Evolutionary conservation across 2,113 vertebrate genomes (phyloP), one percentile per base, ranked within the genome.

Genomic region (Chrysochloris asiatica): DNA sequence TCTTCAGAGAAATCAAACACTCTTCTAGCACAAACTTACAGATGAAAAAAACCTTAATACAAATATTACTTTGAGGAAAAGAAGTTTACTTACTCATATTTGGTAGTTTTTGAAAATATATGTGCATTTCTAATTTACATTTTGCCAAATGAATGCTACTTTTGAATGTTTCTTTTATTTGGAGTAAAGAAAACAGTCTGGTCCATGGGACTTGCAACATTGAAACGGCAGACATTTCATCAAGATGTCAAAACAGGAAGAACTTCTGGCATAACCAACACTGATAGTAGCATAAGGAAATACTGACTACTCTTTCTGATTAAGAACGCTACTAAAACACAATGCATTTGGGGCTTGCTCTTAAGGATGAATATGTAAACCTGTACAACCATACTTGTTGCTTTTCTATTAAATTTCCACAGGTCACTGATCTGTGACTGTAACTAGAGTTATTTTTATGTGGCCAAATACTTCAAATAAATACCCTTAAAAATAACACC

Each of bases 1-100:
- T 96, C 94, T 94, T 94, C 90, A 96, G 92, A 96, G 93, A 90
- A 96, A 61, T 95, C 95, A 94, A 96, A 91, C 38, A 92, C 96
- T 95, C 92, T 97, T 97, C 92, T 80, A 96, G 90, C 83, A 95
- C 86, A 96, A 96, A 88, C 82, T 94, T 92, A 93, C 83, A 96
- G 88, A 93, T 94, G n/a, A 63, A 94, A 97, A 96, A 93, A 78
- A 38, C 36, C 28, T 0, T 52, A 95, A 80, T 52, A 95, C 65
- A 96, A 85, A 80, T 90, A 79, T 92, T 95, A 83, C 82, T 90
- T 92, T 95, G 89, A 92, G 81, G 94, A 91, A 96, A 93, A 95
- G 86, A 3, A 84, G 36, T 43, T 94, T 92, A 90, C 30, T 93
- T 94, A 77, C 90, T 93, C 72, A 73, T 54, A 45, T 94, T 89